Percentiles rank a stretch among this genome's conserved stretches.
Evolutionary conservation across 1,140 invertebrate species (phyloP).

Genomic region (Anoplophora glabripennis): DNA sequence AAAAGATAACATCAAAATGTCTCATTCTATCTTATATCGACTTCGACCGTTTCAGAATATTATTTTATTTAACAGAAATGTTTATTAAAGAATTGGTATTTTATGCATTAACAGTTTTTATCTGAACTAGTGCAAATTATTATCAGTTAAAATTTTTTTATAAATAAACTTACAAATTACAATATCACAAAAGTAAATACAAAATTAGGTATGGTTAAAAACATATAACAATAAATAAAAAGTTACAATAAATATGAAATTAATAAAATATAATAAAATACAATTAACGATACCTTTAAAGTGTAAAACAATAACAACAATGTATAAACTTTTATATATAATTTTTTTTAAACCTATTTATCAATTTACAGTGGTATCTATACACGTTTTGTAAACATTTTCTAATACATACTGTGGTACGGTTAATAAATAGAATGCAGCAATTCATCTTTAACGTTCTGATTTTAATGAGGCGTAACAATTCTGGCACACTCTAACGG

Average conservation of each 20-base stretch:
- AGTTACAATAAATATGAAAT: not conserved
- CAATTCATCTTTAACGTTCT: slow-evolving; percentile 22
- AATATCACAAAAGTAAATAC: not conserved
- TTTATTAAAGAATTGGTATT: no score
- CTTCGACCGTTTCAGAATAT: no score
- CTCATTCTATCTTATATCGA: no score
- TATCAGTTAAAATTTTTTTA: no score
- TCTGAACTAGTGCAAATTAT: no score
- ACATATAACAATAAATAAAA: not conserved
- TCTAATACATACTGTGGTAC: not conserved
- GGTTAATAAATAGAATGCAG: not conserved
- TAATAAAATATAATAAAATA: not conserved
- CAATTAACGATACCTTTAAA: not conserved
- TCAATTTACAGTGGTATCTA: slow-evolving; percentile 10
- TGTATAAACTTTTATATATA: not conserved
- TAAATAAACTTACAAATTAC: no score
- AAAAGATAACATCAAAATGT: no score
- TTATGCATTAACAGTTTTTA: no score
- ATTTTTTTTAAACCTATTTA: not conserved
- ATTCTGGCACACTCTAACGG: slow-evolving; percentile 46
- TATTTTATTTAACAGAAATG: no score
- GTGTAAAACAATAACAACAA: slow-evolving; percentile 2
- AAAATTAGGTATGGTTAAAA: not conserved
- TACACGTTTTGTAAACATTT: not conserved
- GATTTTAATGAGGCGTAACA: slow-evolving; percentile 43